A percentile compares a stretch with the other conserved stretches of the same genome.
phyloP scores from a whole-genome alignment of 2,797 vertebrate species.

The Silurus lanzhouensis region DNA sequence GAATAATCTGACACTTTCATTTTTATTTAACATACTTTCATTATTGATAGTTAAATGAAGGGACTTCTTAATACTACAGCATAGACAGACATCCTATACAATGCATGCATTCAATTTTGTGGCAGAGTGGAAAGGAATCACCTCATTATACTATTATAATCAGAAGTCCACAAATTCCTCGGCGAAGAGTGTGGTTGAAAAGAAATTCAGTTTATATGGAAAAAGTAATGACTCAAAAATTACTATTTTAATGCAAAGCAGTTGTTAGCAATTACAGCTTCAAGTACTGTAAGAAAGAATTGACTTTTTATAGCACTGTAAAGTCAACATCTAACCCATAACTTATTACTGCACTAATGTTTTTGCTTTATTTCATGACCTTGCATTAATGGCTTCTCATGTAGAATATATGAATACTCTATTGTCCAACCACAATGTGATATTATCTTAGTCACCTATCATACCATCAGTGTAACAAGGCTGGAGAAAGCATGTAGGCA shows the following conservation, averaged over 20 bases:
- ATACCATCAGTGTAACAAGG: conserved; percentile 21
- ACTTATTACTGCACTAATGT: neutral
- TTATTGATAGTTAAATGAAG: neutral
- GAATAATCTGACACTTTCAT: neutral
- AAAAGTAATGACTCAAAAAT: neutral
- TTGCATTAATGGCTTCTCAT: neutral
- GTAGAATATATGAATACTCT: neutral
- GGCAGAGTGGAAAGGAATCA: neutral
- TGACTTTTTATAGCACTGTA: neutral
- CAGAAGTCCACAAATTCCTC: neutral
- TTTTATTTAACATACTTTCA: neutral
- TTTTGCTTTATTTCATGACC: neutral
- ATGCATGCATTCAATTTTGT: neutral
- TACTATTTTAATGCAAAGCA: neutral
- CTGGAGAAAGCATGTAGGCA: conserved; percentile 6
- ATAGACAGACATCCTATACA: neutral
- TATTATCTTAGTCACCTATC: conserved; percentile 34
- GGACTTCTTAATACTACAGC: neutral
- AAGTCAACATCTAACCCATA: neutral
- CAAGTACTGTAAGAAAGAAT: neutral
- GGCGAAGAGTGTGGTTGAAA: neutral
- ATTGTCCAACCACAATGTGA: neutral
- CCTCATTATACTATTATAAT: no score
- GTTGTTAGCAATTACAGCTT: neutral
- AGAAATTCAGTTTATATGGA: neutral